Evolutionary conservation across 2,797 vertebrate species (phyloP).

Genomic region (Lagodon rhomboides): DNA sequence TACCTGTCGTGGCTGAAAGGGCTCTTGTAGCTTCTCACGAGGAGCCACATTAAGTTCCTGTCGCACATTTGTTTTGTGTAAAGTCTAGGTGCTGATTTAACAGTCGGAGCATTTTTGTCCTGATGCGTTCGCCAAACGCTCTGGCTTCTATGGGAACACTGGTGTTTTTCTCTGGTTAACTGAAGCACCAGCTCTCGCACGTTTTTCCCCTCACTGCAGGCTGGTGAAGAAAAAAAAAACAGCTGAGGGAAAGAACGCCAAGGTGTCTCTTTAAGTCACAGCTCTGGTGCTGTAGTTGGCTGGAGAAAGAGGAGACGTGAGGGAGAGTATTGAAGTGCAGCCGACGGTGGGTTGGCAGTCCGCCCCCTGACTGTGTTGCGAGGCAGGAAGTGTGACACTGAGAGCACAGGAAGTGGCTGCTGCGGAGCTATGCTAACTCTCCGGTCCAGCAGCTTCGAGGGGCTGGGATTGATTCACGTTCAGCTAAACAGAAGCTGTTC

Average conservation of each 20-base stretch:
- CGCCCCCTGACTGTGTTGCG: constrained; percentile 55
- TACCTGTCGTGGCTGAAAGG: neutral
- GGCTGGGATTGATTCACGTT: constrained; percentile 39
- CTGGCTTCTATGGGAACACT: constrained; percentile 1
- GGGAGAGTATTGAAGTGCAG: constrained; percentile 30
- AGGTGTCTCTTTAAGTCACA: constrained; percentile 27
- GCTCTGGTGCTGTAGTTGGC: constrained; percentile 36
- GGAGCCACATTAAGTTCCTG: neutral
- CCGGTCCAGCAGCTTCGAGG: constrained; percentile 36
- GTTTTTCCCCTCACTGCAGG: constrained; percentile 14
- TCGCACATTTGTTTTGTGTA: neutral
- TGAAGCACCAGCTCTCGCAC: constrained; percentile 24
- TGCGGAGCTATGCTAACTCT: constrained; percentile 51
- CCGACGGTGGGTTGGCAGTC: constrained; percentile 41
- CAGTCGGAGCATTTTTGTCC: constrained; percentile 2
- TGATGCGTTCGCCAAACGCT: neutral
- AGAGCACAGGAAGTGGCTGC: constrained; percentile 75
- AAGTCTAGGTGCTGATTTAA: neutral
- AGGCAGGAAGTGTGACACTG: constrained; percentile 77
- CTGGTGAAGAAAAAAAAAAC: constrained; percentile 51
- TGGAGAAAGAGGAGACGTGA: constrained; percentile 34
- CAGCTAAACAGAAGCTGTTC: neutral
- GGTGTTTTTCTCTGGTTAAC: constrained; percentile 31
- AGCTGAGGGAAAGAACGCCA: constrained; percentile 46
- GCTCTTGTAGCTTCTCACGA: neutral